Conservation (phyloP, 2,888 invertebrate species). For the Dinocampus coccinellae region DNA sequence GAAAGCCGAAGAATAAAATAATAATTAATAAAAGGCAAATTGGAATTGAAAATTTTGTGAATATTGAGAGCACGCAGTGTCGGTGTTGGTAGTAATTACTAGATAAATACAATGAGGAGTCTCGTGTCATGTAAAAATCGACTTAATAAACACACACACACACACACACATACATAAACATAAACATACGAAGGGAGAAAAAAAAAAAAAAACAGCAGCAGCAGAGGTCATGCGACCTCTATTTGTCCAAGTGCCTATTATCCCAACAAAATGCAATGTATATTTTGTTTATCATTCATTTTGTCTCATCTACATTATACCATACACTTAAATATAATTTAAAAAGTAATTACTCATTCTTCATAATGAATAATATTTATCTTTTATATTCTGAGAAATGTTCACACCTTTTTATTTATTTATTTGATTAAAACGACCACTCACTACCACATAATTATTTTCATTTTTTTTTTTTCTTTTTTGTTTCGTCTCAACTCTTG, state of each 20-base stretch:
- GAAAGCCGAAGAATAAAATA: neutral
- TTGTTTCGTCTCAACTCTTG: too few species aligned
- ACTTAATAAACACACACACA: neutral
- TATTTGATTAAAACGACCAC: too few species aligned
- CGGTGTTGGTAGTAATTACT: neutral
- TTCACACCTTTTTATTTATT: too few species aligned
- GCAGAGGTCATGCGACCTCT: slow-evolving; percentile 58
- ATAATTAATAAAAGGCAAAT: neutral
- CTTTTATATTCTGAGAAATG: neutral
- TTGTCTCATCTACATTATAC: slow-evolving; percentile 38
- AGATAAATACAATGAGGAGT: neutral
- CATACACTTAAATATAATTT: slow-evolving; percentile 57
- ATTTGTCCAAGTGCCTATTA: slow-evolving; percentile 54
- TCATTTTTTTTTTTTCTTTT: too few species aligned
- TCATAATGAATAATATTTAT: neutral
- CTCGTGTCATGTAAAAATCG: neutral
- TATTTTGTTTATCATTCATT: slow-evolving; percentile 49
- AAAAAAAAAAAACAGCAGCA: too few species aligned
- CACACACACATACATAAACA: neutral
- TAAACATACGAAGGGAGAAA: slow-evolving; percentile 14
- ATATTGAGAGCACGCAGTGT: neutral
- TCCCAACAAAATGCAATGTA: slow-evolving; percentile 29
- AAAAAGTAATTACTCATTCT: slow-evolving; percentile 23
- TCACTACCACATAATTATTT: too few species aligned
- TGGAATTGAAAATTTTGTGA: neutral